A percentile compares a stretch with the other conserved stretches of the same genome.
phyloP scores from a whole-genome alignment of 2,888 invertebrate species.

The Hirtodrosophila alboralis region DNA sequence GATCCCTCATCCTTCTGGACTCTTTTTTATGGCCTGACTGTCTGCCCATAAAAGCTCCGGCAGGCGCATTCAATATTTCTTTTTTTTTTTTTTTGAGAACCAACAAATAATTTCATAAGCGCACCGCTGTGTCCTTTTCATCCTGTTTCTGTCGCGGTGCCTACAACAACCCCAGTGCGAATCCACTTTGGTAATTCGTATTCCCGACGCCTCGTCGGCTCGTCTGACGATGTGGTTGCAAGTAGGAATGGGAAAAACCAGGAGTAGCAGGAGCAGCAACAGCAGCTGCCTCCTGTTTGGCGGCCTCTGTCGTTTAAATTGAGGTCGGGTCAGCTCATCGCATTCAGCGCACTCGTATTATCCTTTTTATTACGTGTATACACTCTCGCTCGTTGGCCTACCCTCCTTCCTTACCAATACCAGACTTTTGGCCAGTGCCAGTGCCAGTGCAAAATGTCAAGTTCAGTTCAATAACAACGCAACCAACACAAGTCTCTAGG shows the following conservation, averaged over 20 bases:
- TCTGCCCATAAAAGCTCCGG: conserved; percentile 31
- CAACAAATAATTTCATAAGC: conserved; percentile 63
- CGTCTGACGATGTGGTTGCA: conserved; percentile 13
- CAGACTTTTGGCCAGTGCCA: conserved; percentile 31
- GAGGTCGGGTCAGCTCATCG: conserved; percentile 71
- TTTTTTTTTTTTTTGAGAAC: conserved; percentile 10
- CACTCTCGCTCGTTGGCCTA: conserved; percentile 18
- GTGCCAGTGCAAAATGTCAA: conserved; percentile 81
- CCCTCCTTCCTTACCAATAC: neutral
- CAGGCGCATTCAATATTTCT: conserved; percentile 24
- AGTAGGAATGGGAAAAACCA: neutral
- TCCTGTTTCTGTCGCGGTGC: conserved; percentile 44
- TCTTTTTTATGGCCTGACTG: conserved; percentile 15
- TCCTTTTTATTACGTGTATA: conserved; percentile 71
- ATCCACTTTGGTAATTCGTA: conserved; percentile 49
- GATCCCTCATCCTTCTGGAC: neutral
- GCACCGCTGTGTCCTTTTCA: conserved; percentile 49
- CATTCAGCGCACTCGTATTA: conserved; percentile 53
- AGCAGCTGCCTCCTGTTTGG: conserved; percentile 67
- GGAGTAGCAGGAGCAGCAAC: conserved; percentile 1
- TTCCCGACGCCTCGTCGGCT: conserved; percentile 34
- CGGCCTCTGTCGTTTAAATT: conserved; percentile 44
- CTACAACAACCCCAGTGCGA: conserved; percentile 38
- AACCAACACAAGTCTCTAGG: conserved; percentile 25
- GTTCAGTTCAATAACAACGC: conserved; percentile 83